These are phyloP conservation scores for Drosophila ezoana DNA, from an alignment of 2,888 invertebrate species.

Conservation along the genomic window DNA sequence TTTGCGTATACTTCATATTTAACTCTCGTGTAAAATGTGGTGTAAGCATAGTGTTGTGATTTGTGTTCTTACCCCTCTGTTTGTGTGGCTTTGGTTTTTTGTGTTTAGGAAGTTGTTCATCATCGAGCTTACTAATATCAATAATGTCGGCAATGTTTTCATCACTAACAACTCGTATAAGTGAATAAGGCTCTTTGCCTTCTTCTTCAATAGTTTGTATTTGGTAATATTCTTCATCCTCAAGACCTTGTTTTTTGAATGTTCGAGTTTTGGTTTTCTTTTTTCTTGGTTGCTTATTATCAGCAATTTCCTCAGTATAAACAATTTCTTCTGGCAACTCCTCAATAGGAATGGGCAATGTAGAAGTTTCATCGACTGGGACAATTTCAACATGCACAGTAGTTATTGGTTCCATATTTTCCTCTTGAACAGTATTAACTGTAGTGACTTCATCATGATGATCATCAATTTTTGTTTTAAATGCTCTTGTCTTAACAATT, in stretches of 20 bases:
- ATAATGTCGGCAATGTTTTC: constrained; percentile 82
- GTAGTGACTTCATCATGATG: constrained; percentile 84
- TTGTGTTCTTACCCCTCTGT: constrained; percentile 83
- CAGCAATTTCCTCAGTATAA: constrained; percentile 77
- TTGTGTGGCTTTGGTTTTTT: constrained; percentile 80
- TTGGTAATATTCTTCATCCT: constrained; percentile 84
- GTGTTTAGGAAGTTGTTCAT: constrained; percentile 77
- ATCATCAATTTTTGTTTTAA: constrained; percentile 83
- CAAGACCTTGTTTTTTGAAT: constrained; percentile 84
- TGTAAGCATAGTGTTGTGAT: constrained; percentile 63
- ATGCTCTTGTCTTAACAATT: constrained; percentile 81
- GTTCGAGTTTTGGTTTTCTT: constrained; percentile 85
- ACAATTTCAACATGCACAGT: constrained; percentile 78
- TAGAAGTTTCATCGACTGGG: constrained; percentile 74
- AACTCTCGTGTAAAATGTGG: constrained; percentile 48
- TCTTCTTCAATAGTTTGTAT: constrained; percentile 86
- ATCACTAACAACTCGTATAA: constrained; percentile 84
- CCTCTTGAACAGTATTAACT: constrained; percentile 83
- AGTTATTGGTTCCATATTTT: constrained; percentile 78
- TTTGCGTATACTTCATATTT: constrained; percentile 55
- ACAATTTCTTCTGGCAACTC: constrained; percentile 83
- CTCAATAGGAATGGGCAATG: constrained; percentile 76
- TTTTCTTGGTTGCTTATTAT: constrained; percentile 82
- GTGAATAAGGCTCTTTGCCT: constrained; percentile 84
- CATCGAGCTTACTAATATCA: constrained; percentile 83